Conservation (phyloP, 2,113 vertebrate species). For the Macrotus californicus region DNA sequence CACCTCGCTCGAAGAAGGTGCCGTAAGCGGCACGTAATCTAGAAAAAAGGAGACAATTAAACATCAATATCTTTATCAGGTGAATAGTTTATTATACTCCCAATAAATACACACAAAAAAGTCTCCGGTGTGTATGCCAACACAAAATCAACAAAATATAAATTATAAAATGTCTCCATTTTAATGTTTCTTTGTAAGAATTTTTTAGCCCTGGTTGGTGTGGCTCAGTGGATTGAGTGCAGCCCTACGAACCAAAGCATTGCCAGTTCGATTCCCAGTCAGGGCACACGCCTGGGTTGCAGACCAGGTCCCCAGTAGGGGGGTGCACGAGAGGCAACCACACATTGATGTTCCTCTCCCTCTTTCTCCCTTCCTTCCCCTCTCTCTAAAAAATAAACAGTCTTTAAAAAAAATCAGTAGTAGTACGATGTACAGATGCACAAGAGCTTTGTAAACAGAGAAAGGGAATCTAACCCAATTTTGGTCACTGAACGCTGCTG, state of each 20-base stretch:
- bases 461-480: neutral
- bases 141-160: neutral
- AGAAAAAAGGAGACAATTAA: slow-evolving; percentile 43
- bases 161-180: slow-evolving; percentile 4
- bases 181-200: too few relatives aligned
- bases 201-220: too few relatives aligned
- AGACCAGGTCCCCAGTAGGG: too few relatives aligned
- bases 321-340: too few relatives aligned
- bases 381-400: too few relatives aligned
- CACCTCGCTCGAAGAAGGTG: slow-evolving; percentile 86
- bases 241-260: too few relatives aligned
- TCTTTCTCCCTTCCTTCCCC: too few relatives aligned
- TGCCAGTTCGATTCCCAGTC: too few relatives aligned
- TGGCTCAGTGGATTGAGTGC: too few relatives aligned
- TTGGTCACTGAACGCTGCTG: neutral
- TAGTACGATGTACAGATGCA: neutral
- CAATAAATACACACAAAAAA: neutral
- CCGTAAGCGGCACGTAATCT: slow-evolving; percentile 83
- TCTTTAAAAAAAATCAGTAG: too few relatives aligned
- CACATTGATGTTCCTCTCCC: too few relatives aligned
- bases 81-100: neutral
- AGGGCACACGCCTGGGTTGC: too few relatives aligned
- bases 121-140: neutral
- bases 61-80: neutral
- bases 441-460: neutral